Conservation (phyloP, 2,888 invertebrate genomes). For the Dimorphilus gyrociliatus region DNA sequence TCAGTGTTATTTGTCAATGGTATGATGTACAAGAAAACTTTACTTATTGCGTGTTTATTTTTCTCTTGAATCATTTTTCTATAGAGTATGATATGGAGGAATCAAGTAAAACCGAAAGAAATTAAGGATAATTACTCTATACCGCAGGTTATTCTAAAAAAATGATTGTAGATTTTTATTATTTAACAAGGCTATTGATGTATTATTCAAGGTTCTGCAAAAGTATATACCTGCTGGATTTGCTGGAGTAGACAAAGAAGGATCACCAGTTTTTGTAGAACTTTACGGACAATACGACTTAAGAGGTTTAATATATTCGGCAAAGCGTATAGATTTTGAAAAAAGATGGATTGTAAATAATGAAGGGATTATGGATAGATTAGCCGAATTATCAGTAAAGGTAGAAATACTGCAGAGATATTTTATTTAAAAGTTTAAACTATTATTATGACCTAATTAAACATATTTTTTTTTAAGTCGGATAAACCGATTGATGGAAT, state of each 20-base stretch:
- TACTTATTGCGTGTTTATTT: too few species aligned
- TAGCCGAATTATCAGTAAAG: slow-evolving; percentile 3
- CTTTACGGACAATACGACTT: slow-evolving; percentile 10
- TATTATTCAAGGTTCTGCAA: slow-evolving; percentile 6
- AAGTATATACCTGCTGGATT: slow-evolving; percentile 8
- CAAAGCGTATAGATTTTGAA: slow-evolving; percentile 8
- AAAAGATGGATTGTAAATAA: slow-evolving; percentile 6
- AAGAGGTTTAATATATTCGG: slow-evolving; percentile 11
- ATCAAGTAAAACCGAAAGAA: too few species aligned
- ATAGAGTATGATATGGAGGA: too few species aligned
- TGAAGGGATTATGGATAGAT: neutral
- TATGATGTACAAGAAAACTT: too few species aligned
- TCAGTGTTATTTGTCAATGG: too few species aligned
- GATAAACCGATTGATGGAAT: slow-evolving; percentile 20
- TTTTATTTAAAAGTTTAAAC: neutral
- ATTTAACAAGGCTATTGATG: too few species aligned
- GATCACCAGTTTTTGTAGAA: slow-evolving; percentile 7
- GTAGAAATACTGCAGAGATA: slow-evolving; percentile 4
- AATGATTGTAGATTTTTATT: too few species aligned
- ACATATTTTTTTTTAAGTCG: slow-evolving; percentile 10
- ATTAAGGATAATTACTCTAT: too few species aligned
- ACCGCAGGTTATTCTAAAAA: too few species aligned
- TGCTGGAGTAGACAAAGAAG: slow-evolving; percentile 9
- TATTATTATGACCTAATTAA: slow-evolving; percentile 3
- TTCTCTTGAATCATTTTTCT: too few species aligned